Evolutionary conservation across 2,888 invertebrate species (phyloP).

Genomic region (Cerastis leucographa): DNA sequence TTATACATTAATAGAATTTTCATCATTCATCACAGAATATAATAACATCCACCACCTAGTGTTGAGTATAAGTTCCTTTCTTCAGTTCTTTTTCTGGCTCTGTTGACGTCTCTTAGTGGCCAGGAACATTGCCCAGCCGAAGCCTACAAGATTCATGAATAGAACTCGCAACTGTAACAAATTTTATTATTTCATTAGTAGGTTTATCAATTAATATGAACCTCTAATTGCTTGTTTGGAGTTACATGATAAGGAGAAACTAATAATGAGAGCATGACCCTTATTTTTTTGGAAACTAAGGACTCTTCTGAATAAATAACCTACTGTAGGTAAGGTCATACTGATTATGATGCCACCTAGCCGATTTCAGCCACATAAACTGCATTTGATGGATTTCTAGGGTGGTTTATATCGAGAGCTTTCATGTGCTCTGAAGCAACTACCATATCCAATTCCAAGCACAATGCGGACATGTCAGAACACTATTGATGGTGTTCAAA

Average conservation of each 20-base stretch:
- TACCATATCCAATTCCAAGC: no score
- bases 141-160: conserved; percentile 93
- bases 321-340: not conserved
- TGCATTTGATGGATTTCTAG: no score
- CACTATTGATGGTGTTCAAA: no score
- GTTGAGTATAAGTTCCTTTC: conserved; percentile 32
- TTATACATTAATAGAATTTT: conserved; percentile 36
- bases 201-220: not conserved
- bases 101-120: conserved; percentile 92
- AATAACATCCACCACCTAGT: conserved; percentile 67
- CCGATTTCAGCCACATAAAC: no score
- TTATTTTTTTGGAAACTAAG: not conserved
- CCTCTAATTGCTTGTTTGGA: not conserved
- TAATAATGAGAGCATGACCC: not conserved
- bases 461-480: no score
- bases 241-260: not conserved
- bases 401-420: no score
- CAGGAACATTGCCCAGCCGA: conserved; percentile 94
- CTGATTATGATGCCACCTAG: no score
- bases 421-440: no score
- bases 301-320: not conserved
- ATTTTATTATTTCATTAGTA: not conserved
- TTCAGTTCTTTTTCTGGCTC: conserved; percentile 79
- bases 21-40: conserved; percentile 64
- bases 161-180: conserved; percentile 93